Evolutionary conservation across 2,797 vertebrate species (phyloP).

Genomic region (Sebastes vulpes): DNA sequence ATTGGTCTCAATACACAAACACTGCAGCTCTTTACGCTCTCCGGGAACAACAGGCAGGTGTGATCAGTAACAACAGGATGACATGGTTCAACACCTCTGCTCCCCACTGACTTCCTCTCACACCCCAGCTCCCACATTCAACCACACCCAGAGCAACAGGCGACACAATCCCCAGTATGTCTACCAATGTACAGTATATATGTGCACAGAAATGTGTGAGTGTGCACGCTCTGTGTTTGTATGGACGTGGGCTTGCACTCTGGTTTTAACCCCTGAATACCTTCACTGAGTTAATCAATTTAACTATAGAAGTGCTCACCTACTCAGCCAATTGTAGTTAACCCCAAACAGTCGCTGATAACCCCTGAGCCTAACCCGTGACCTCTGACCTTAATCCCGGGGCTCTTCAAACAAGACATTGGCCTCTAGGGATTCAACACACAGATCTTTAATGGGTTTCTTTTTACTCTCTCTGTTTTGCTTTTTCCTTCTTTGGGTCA

Average conservation of each 20-base stretch:
- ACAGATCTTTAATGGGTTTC: constrained; percentile 51
- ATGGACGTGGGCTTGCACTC: constrained; percentile 8
- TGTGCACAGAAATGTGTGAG: background rate
- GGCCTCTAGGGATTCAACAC: constrained; percentile 68
- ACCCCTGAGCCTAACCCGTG: constrained; percentile 66
- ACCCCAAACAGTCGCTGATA: constrained; percentile 76
- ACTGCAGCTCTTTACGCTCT: constrained; percentile 43
- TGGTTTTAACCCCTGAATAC: constrained; percentile 58
- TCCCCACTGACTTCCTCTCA: constrained; percentile 82
- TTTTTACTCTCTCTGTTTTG: constrained; percentile 47
- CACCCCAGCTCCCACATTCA: constrained; percentile 53
- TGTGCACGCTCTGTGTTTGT: background rate
- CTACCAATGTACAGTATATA: background rate
- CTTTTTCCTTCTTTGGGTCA: constrained; percentile 25
- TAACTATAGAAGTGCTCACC: constrained; percentile 46
- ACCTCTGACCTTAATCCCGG: constrained; percentile 69
- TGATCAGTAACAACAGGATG: constrained; percentile 86
- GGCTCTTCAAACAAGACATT: constrained; percentile 76
- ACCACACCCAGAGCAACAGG: constrained; percentile 63
- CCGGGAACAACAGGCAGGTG: constrained; percentile 81
- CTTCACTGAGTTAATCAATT: constrained; percentile 54
- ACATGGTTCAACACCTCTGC: constrained; percentile 80
- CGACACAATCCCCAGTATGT: constrained; percentile 8
- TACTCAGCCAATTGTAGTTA: constrained; percentile 54
- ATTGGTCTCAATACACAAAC: constrained; percentile 40